A percentile compares a stretch with the other conserved stretches of the same genome.
Evolutionary conservation across 2,888 invertebrate species (phyloP).

Genomic region (Hypsopygia costalis): DNA sequence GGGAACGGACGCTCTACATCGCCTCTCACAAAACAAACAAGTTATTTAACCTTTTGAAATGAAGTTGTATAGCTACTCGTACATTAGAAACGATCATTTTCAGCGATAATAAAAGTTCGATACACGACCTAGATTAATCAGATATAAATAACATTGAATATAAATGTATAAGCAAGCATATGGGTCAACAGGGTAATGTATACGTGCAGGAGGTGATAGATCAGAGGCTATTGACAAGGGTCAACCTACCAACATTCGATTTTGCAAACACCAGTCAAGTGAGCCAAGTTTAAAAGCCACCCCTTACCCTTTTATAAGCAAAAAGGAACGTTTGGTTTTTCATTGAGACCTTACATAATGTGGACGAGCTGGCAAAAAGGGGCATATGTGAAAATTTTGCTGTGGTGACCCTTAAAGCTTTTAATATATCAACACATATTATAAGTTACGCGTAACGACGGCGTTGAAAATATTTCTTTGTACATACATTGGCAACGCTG

Average conservation of each 20-base stretch:
- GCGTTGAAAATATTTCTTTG: no score
- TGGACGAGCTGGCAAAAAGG: conserved; percentile 10
- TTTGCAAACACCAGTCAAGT: conserved; percentile 11
- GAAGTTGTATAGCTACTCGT: no score
- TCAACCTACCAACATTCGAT: conserved; percentile 9
- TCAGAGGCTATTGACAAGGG: conserved; percentile 10
- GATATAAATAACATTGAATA: no score
- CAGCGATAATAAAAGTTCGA: no score
- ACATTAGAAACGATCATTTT: no score
- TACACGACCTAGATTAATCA: no score
- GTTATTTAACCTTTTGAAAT: no score
- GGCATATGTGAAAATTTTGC: background rate
- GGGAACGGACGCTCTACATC: no score
- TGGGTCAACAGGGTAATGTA: background rate
- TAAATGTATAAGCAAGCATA: background rate
- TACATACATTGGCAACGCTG: no score
- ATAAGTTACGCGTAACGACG: background rate
- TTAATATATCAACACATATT: conserved; percentile 4
- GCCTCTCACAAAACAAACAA: no score
- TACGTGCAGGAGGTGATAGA: conserved; percentile 8
- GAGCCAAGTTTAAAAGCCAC: conserved; percentile 10
- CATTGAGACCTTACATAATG: conserved; percentile 18
- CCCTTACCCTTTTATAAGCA: conserved; percentile 10
- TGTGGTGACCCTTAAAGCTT: background rate
- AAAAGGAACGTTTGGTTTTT: conserved; percentile 16